Percentiles rank a stretch among this genome's conserved stretches.
Conservation (phyloP, 1,140 invertebrate species). For the Magallana gigas region DNA sequence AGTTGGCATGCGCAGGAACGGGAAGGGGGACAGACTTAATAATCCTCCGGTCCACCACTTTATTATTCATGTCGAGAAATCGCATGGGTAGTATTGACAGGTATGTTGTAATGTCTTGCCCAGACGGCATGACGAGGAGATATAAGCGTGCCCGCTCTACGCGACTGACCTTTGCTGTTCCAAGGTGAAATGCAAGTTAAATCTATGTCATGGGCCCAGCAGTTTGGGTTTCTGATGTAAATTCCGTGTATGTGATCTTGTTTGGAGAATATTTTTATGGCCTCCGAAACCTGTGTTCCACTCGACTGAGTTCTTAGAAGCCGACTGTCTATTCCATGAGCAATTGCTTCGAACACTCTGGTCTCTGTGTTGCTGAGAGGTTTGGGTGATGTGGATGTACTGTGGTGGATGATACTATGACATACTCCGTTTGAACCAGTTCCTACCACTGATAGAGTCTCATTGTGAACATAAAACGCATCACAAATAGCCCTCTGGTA, state of each 20-base stretch:
- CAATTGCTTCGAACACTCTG: conserved; percentile 2
- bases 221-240: conserved; percentile 62
- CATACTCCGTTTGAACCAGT: background rate
- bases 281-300: conserved; percentile 44
- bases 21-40: conserved; percentile 49
- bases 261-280: conserved; percentile 64
- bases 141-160: conserved; percentile 65
- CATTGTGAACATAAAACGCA: background rate
- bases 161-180: conserved; percentile 63
- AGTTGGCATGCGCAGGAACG: conserved; percentile 33
- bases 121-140: conserved; percentile 68
- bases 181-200: conserved; percentile 70
- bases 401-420: background rate
- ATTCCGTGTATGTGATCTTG: conserved; percentile 65
- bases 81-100: conserved; percentile 61
- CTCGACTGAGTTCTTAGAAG: background rate
- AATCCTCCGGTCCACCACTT: conserved; percentile 64
- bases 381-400: background rate
- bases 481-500: conserved; percentile 8
- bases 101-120: conserved; percentile 68
- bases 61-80: conserved; percentile 65
- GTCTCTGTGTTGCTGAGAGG: background rate
- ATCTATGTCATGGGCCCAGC: conserved; percentile 68
- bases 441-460: background rate
- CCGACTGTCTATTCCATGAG: background rate